These are phyloP conservation scores for Phortica okadai DNA, from an alignment of 2,888 invertebrate genomes.

Conservation along the genomic window DNA sequence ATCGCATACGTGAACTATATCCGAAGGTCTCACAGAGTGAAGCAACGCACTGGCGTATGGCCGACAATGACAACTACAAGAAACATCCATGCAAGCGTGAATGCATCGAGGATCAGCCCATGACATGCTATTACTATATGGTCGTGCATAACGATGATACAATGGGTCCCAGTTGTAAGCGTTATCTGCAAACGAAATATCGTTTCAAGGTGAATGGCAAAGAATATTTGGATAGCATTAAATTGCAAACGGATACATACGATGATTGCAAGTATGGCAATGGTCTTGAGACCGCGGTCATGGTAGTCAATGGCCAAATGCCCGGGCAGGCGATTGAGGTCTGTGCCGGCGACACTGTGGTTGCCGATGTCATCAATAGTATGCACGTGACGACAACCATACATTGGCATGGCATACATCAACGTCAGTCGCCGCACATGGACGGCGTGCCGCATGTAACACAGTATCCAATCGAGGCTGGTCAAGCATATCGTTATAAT, in stretches of 20 bases:
- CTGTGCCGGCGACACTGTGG: conserved; percentile 70
- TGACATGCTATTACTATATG: conserved; percentile 73
- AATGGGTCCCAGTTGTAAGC: conserved; percentile 66
- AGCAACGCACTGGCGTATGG: conserved; percentile 60
- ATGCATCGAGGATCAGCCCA: conserved; percentile 60
- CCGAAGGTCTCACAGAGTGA: conserved; percentile 59
- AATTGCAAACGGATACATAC: conserved; percentile 42
- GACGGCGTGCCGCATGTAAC: conserved; percentile 73
- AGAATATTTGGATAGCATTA: conserved; percentile 61
- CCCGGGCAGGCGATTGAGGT: conserved; percentile 69
- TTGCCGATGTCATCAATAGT: conserved; percentile 70
- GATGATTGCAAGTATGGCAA: conserved; percentile 71
- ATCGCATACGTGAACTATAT: conserved; percentile 61
- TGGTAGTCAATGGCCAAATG: conserved; percentile 69
- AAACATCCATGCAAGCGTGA: conserved; percentile 71
- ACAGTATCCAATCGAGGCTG: conserved; percentile 72
- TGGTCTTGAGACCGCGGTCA: conserved; percentile 62
- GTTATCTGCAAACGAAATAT: conserved; percentile 62
- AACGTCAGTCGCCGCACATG: conserved; percentile 69
- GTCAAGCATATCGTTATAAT: conserved; percentile 71
- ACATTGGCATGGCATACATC: conserved; percentile 74
- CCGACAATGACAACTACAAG: conserved; percentile 52
- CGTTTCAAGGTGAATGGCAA: conserved; percentile 59
- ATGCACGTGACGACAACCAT: conserved; percentile 70
- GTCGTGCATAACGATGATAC: conserved; percentile 72